These are phyloP conservation scores for Beris morrisii DNA, from an alignment of 2,888 invertebrate genomes.

Conservation along the genomic window DNA sequence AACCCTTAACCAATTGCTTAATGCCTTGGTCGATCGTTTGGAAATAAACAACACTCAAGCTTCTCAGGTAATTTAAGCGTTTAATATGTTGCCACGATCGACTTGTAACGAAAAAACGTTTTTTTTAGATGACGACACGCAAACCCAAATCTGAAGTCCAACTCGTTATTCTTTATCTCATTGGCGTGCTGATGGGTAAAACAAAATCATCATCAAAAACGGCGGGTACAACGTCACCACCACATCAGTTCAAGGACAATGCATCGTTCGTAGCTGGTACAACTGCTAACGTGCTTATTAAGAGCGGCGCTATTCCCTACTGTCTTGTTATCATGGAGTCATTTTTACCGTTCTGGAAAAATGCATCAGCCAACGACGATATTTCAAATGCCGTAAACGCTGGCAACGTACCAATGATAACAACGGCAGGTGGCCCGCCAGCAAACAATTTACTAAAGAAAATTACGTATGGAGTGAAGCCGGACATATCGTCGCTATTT, in stretches of 20 bases:
- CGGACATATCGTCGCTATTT: constrained; percentile 96
- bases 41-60: constrained; percentile 61
- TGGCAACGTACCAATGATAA: constrained; percentile 30
- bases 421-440: constrained; percentile 62
- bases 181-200: constrained; percentile 66
- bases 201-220: constrained; percentile 52
- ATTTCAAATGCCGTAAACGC: constrained; percentile 52
- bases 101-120: constrained; percentile 55
- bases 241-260: constrained; percentile 58
- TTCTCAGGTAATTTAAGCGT: constrained; percentile 45
- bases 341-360: constrained; percentile 76
- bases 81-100: neutral
- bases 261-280: constrained; percentile 60
- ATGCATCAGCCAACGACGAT: constrained; percentile 57
- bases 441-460: constrained; percentile 72
- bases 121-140: constrained; percentile 59
- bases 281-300: constrained; percentile 70
- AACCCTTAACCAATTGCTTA: constrained; percentile 75
- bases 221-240: constrained; percentile 53
- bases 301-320: constrained; percentile 71
- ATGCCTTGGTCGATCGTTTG: constrained; percentile 71
- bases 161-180: constrained; percentile 81
- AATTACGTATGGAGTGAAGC: constrained; percentile 76
- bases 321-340: constrained; percentile 72
- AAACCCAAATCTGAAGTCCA: constrained; percentile 82